phyloP scores from a whole-genome alignment of 2,113 vertebrate genomes.

The Phodopus roborovskii region DNA sequence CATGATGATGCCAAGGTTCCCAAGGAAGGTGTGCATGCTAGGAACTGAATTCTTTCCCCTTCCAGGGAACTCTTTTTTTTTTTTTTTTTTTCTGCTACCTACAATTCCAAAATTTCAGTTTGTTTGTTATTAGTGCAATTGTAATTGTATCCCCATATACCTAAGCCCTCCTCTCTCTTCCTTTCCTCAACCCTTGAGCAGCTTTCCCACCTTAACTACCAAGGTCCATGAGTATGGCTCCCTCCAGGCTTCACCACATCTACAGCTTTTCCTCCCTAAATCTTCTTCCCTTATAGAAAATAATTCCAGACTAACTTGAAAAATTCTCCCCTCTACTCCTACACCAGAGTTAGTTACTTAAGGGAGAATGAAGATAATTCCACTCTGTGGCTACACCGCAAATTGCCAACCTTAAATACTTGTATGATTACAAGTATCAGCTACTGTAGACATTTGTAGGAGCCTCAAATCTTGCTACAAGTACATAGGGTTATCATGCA shows the following conservation, averaged over 20 bases:
- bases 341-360: neutral
- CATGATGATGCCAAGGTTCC: neutral
- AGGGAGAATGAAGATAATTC: neutral
- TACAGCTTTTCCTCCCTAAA: neutral
- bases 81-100: neutral
- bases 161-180: neutral
- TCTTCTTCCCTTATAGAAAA: neutral
- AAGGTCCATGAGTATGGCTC: neutral
- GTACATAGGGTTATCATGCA: neutral
- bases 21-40: neutral
- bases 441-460: neutral
- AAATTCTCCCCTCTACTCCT: neutral
- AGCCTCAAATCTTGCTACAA: neutral
- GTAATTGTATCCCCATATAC: slow-evolving; percentile 13
- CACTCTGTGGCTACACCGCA: neutral
- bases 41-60: neutral
- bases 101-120: neutral
- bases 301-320: neutral
- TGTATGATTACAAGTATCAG: neutral
- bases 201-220: neutral
- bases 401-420: neutral
- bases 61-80: neutral
- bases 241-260: neutral
- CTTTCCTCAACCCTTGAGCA: neutral
- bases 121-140: neutral